Evolutionary conservation across 2,113 vertebrate species (phyloP).

Genomic region (Cyprinodon variegatus): DNA sequence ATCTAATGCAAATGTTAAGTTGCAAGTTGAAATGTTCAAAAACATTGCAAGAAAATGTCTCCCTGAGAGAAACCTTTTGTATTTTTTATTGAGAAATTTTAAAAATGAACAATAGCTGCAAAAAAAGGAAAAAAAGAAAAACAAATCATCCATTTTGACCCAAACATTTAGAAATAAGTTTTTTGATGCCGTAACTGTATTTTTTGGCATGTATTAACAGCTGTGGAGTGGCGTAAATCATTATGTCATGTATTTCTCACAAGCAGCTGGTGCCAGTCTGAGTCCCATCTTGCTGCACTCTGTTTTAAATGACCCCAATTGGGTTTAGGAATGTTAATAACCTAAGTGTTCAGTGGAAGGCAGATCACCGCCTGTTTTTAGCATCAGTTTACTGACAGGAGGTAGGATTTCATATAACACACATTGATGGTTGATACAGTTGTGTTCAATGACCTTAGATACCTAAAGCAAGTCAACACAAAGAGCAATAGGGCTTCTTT

Average conservation of each 20-base stretch:
- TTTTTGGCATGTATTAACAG: background rate
- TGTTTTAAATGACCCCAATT: constrained; percentile 61
- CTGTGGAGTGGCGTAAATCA: constrained; percentile 2
- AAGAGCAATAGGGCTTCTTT: background rate
- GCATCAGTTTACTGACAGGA: constrained; percentile 38
- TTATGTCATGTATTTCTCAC: constrained; percentile 32
- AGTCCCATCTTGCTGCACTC: constrained; percentile 36
- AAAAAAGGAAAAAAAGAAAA: background rate
- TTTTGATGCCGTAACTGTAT: background rate
- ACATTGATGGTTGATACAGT: constrained; percentile 1
- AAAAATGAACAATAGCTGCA: background rate
- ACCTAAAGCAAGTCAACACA: background rate
- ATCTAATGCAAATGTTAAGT: background rate
- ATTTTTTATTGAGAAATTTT: background rate
- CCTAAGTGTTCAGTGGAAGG: constrained; percentile 64
- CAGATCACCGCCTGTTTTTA: constrained; percentile 60
- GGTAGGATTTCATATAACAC: constrained; percentile 24
- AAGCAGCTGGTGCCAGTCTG: constrained; percentile 8
- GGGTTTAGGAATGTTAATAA: constrained; percentile 79
- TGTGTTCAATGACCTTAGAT: background rate
- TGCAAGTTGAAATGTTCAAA: background rate
- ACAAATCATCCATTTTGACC: background rate
- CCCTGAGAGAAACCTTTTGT: background rate
- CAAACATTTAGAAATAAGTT: background rate
- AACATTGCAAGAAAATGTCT: background rate